These are phyloP conservation scores for Poecilia velifera DNA, from an alignment of 2,797 vertebrate genomes.

Conservation along the genomic window DNA sequence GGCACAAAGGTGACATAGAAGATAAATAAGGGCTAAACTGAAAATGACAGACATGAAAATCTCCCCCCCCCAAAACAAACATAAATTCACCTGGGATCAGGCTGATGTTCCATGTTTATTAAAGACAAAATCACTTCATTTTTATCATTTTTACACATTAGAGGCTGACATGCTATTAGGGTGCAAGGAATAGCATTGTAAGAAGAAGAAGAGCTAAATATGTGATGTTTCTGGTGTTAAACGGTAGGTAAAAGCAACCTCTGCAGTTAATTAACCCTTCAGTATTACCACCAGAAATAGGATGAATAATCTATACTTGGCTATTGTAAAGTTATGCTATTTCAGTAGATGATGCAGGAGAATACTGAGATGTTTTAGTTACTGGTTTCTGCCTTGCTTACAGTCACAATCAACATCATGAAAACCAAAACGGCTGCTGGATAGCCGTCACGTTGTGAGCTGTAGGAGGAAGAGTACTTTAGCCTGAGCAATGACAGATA, in stretches of 20 bases:
- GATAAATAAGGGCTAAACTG: not conserved
- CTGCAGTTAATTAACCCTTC: not conserved
- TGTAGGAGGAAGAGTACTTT: conserved; percentile 35
- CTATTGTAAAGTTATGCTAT: not conserved
- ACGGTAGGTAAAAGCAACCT: not conserved
- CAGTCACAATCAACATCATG: not conserved
- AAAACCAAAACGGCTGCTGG: conserved; percentile 7
- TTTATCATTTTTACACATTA: not conserved
- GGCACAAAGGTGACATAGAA: not conserved
- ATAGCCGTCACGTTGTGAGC: not conserved
- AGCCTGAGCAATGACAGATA: conserved; percentile 28
- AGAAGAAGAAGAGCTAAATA: not conserved
- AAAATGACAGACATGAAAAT: not conserved
- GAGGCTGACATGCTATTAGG: not conserved
- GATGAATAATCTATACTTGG: not conserved
- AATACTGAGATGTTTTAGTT: not conserved
- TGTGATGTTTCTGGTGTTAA: not conserved
- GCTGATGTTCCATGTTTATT: not conserved
- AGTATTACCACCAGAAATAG: not conserved
- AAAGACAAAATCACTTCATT: not conserved
- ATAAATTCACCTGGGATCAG: not conserved
- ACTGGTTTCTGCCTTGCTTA: no score
- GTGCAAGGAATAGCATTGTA: not conserved
- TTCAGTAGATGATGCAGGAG: not conserved
- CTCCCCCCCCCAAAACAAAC: not conserved